These are phyloP conservation scores for Acholoe squamosa DNA, from an alignment of 2,888 invertebrate genomes.

Conservation along the genomic window DNA sequence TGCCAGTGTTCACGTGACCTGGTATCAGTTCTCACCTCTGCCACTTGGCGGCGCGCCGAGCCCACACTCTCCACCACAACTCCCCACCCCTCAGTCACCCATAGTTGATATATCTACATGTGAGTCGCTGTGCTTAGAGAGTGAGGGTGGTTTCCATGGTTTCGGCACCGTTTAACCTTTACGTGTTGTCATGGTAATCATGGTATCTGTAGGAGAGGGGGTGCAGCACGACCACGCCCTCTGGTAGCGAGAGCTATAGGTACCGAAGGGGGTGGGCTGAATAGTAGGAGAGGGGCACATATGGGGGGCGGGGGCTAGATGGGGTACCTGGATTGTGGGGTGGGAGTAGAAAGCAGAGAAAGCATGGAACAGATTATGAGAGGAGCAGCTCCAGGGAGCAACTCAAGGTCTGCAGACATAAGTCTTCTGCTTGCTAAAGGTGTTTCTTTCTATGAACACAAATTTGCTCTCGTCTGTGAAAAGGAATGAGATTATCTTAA, in stretches of 20 bases:
- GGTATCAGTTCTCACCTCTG: not conserved
- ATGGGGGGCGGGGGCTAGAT: not conserved
- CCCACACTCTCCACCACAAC: conserved; percentile 7
- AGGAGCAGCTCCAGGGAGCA: too few species aligned
- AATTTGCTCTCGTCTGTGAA: too few species aligned
- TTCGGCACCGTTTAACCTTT: conserved; percentile 57
- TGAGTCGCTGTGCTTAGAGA: not conserved
- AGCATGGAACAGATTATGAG: not conserved
- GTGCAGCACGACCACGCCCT: conserved; percentile 29
- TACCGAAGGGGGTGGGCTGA: not conserved
- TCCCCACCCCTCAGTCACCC: not conserved
- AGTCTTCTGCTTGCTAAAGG: too few species aligned
- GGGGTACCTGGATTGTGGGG: too few species aligned
- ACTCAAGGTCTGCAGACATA: too few species aligned
- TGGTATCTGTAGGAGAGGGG: not conserved
- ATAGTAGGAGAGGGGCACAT: not conserved
- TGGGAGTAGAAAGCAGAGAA: not conserved
- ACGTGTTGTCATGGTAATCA: conserved; percentile 53
- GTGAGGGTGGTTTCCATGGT: conserved; percentile 39
- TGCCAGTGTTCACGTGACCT: conserved; percentile 25
- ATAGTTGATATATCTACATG: too few species aligned
- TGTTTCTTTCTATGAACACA: too few species aligned
- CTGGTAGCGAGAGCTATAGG: not conserved
- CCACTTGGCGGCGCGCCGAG: conserved; percentile 16
- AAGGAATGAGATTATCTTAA: too few species aligned